These are phyloP conservation scores for Cryptoprocta ferox DNA, from an alignment of 2,797 vertebrate genomes.

Conservation along the genomic window DNA sequence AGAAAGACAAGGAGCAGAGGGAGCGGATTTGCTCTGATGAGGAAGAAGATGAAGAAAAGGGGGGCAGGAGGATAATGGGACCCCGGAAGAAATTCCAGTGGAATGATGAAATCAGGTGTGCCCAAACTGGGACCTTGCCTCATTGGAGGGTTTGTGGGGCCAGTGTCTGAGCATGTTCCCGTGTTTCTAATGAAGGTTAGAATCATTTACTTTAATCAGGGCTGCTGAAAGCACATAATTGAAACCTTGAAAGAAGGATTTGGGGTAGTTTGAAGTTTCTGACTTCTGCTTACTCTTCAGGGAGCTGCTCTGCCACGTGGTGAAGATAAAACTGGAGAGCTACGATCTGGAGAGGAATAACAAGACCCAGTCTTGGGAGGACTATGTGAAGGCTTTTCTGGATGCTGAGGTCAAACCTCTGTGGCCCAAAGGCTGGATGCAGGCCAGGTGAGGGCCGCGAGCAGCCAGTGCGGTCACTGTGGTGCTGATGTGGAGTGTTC, in stretches of 20 bases:
- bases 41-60: slow-evolving; percentile 90
- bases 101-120: slow-evolving; percentile 96
- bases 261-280: slow-evolving; percentile 55
- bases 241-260: slow-evolving; percentile 29
- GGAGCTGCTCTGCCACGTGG: slow-evolving; percentile 90
- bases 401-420: slow-evolving; percentile 97
- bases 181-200: slow-evolving; percentile 65
- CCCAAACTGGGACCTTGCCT: slow-evolving; percentile 51
- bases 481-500: not conserved
- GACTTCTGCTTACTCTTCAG: slow-evolving; percentile 86
- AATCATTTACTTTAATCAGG: slow-evolving; percentile 52
- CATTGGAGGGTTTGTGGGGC: slow-evolving; percentile 68
- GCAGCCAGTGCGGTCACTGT: not conserved
- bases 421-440: slow-evolving; percentile 99
- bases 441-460: slow-evolving; percentile 92
- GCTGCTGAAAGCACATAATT: slow-evolving; percentile 50
- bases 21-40: slow-evolving; percentile 90
- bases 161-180: slow-evolving; percentile 52
- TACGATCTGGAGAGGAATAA: slow-evolving; percentile 88
- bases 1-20: slow-evolving; percentile 89
- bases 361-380: slow-evolving; percentile 92
- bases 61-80: slow-evolving; percentile 88
- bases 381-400: slow-evolving; percentile 97
- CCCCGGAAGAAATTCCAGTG: slow-evolving; percentile 96
- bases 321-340: slow-evolving; percentile 90